These are phyloP conservation scores for Petrocephalus schoutedeni DNA, from an alignment of 2,797 vertebrate genomes.

Conservation along the genomic window DNA sequence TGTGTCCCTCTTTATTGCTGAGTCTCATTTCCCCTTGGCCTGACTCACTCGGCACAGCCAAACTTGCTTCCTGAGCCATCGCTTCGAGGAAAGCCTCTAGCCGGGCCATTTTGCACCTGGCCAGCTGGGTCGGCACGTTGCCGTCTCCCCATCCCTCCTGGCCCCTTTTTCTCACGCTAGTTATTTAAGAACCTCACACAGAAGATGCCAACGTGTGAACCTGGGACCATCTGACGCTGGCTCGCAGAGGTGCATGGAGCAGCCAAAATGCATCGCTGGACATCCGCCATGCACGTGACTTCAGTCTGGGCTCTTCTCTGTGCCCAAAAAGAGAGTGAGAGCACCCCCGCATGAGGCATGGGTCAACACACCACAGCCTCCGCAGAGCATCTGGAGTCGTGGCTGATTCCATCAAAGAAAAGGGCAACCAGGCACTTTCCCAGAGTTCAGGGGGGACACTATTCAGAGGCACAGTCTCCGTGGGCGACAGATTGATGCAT, in stretches of 20 bases:
- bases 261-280: slow-evolving; percentile 10
- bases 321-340: neutral
- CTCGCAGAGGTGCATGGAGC: neutral
- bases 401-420: slow-evolving; percentile 6
- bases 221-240: slow-evolving; percentile 1
- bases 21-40: neutral
- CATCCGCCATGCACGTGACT: neutral
- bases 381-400: neutral
- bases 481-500: neutral
- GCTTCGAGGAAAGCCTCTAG: neutral
- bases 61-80: neutral
- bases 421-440: neutral
- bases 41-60: neutral
- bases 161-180: neutral
- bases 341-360: neutral
- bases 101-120: neutral
- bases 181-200: neutral
- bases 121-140: neutral
- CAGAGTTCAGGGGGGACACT: neutral
- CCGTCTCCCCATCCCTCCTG: neutral
- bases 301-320: neutral
- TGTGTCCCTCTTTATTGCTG: neutral
- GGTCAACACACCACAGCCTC: neutral
- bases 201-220: neutral
- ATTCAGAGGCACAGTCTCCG: neutral